Percentiles rank a stretch among this genome's conserved stretches.
phyloP scores from a whole-genome alignment of 37 sponge, comb jelly and placozoan species.

The Chondrilla cf. caribensis region DNA sequence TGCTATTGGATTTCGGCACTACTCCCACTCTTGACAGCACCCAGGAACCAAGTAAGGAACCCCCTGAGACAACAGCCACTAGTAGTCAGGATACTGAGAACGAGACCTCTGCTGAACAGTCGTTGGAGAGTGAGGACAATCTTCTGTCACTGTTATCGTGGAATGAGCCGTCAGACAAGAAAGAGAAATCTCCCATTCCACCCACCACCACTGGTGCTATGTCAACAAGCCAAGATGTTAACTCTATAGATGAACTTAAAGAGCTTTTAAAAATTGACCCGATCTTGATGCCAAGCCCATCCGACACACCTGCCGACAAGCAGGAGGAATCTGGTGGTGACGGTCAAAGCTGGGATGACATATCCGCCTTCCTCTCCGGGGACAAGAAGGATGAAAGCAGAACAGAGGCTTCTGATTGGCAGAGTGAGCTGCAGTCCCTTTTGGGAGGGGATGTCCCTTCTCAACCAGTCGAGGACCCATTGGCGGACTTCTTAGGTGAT shows the following conservation, averaged over 20 bases:
- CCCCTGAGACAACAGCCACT: background rate
- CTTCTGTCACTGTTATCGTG: conserved; percentile 4
- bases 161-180: background rate
- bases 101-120: background rate
- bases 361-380: conserved; percentile 47
- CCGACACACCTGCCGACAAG: background rate
- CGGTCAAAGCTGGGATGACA: conserved; percentile 35
- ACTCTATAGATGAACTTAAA: conserved; percentile 1
- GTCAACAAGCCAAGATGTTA: background rate
- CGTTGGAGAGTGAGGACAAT: background rate
- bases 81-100: background rate
- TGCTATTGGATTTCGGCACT: background rate
- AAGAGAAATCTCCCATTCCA: background rate
- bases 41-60: background rate
- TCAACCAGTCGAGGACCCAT: background rate
- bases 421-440: conserved; percentile 41
- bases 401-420: conserved; percentile 37
- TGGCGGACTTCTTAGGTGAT: background rate
- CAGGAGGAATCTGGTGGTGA: background rate
- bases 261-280: conserved; percentile 14
- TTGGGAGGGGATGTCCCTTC: background rate
- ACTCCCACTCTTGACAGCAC: background rate
- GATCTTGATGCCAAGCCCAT: background rate
- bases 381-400: background rate
- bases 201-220: background rate